Base-by-base conservation (phyloP, 2,797 vertebrate species). In the Phylloscopus collybita region DNA sequence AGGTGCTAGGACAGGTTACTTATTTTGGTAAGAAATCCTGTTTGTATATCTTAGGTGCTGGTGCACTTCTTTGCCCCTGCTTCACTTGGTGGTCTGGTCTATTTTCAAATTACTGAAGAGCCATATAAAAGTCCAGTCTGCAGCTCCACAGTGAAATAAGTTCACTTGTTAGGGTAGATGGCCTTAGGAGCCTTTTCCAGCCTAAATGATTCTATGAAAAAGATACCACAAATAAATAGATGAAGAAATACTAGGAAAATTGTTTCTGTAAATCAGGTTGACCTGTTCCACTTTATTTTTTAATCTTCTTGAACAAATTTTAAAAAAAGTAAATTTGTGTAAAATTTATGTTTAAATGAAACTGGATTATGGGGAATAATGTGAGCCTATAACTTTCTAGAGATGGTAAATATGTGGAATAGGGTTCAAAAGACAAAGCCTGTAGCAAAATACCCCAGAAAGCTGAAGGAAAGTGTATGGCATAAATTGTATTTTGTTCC, bases 31-130 rank as follows among this genome's bases (percentile, higher is more conserved):
- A 44, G 50, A 74, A 82, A 8, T 8, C 25, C 4, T 44, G 0
- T 30, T 34, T 47, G 27, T 29, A 26, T 26, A 4, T n/a, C 44
- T 54, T n/a, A 3, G 7, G 16, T 40, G 5, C 10, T 20, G 2
- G 0, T 4, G 16, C 1, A 0, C 17, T 44, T 30, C 51, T 38
- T 40, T 25, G 12, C 19, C 0, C 9, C 10, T 8, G 1, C 26
- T 71, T 67, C 25, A 3, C 44, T 12, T 11, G 25, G 26, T 21
- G 71, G 16, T 42, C 57, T 40, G 16, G 16, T 71, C 88, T 11
- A 21, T 81, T 72, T 66, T 67, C 13, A 40, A 0, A 20, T 57
- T 45, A 10, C 47, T 19, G 15, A 80, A 16, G 7, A 79, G 34
- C 11, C 38, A 15, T 71, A 32, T 30, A 36, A 66, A 74, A 57